A percentile compares a stretch with the other conserved stretches of the same genome.
Evolutionary conservation across 1,140 invertebrate species (phyloP).

Genomic region (Lasaia peninsularis): DNA sequence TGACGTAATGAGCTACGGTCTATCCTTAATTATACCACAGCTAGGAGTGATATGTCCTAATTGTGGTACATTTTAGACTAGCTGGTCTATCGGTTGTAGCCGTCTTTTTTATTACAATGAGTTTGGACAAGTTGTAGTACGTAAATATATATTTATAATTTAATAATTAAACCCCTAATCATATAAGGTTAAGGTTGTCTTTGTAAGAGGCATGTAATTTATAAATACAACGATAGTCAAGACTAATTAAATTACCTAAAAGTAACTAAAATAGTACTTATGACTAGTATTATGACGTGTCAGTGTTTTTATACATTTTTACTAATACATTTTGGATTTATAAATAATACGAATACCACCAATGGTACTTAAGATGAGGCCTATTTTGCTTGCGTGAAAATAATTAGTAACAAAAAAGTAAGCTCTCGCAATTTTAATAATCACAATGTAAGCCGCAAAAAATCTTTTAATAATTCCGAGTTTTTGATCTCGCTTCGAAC

Average conservation of each 20-base stretch:
- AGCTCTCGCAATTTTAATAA: too few relatives aligned
- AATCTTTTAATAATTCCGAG: too few relatives aligned
- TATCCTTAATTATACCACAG: too few relatives aligned
- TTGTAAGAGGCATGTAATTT: slow-evolving; percentile 37
- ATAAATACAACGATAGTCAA: slow-evolving; percentile 18
- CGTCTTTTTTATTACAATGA: not conserved
- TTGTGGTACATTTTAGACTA: too few relatives aligned
- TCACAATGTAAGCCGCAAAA: too few relatives aligned
- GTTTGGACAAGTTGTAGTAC: slow-evolving; percentile 1
- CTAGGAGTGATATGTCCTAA: too few relatives aligned
- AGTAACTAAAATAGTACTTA: slow-evolving; percentile 46
- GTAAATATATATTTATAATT: slow-evolving; percentile 12
- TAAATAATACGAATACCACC: not conserved
- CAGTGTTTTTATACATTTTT: slow-evolving; percentile 68
- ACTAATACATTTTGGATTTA: slow-evolving; percentile 12
- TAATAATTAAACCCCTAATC: slow-evolving; percentile 10
- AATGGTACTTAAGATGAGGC: not conserved
- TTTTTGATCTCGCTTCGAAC: too few relatives aligned
- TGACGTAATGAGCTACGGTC: too few relatives aligned
- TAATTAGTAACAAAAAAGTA: too few relatives aligned
- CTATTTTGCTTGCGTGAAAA: too few relatives aligned
- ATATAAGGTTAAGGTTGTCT: slow-evolving; percentile 23
- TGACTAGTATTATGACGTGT: slow-evolving; percentile 52
- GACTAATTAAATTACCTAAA: slow-evolving; percentile 7
- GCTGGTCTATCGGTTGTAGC: not conserved